Base-by-base conservation (phyloP, 92 coral and sea anemone genomes). In the Epizoanthus rinbou region DNA sequence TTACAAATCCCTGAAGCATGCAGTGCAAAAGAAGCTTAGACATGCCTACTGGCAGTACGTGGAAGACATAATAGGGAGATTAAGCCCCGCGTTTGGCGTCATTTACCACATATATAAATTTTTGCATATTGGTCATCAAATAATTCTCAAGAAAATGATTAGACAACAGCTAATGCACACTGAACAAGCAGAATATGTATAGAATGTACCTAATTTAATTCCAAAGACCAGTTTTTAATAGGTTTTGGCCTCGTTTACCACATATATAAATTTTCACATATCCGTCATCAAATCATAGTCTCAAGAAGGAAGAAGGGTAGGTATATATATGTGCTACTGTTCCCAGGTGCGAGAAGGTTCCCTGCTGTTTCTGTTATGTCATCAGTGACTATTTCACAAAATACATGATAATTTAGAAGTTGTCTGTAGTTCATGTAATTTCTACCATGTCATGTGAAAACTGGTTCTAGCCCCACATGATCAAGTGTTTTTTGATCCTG, bases 361-460 rank as follows among this genome's bases (percentile, higher is more conserved):
- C n/a, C n/a, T n/a, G n/a, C n/a, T 60, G 15, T 24, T 60, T 24
- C 15, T 15, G 6, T 15, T 15, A 59, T 59, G 65, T 59, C 65
- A 59, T 59, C 65, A 59, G 65, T 59, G 65, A 59, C 65, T 59
- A 59, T 59, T 59, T 59, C 65, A 59, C 65, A 59, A 59, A 59
- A 59, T 59, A 59, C 65, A 59, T 10, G 65, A 59, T 59, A 59
- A 59, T 59, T 59, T 59, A 59, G 65, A 59, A 59, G 65, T 59
- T 59, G 65, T 59, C 65, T 59, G 65, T 59, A 59, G 65, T 59
- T 59, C 65, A 59, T 59, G 65, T 59, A 59, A 59, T 59, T 59
- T 59, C n/a, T 59, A 59, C 65, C 65, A 59, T 59, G 65, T 59
- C 65, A 59, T 59, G 65, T 59, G 65, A 59, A 59, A 59, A 59